Conservation (phyloP, 2,888 invertebrate species). For the Mellilla xanthometata region DNA sequence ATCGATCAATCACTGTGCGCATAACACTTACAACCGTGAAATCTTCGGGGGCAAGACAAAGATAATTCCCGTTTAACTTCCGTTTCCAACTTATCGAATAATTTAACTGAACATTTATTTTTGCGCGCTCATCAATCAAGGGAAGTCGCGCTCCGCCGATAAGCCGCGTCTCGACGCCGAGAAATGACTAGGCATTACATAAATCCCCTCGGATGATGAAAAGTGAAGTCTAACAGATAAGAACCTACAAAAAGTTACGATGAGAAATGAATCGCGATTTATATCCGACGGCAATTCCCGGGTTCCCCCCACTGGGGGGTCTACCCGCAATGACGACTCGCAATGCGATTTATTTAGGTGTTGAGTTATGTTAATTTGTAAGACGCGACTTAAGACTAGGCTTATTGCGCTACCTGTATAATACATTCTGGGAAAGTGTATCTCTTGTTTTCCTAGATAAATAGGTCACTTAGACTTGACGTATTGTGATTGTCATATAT, state of each 20-base stretch:
- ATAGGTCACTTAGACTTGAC: too few relatives aligned
- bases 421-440: too few relatives aligned
- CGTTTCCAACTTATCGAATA: constrained; percentile 84
- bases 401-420: neutral
- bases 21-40: constrained; percentile 78
- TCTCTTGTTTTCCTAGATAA: too few relatives aligned
- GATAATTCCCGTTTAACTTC: constrained; percentile 84
- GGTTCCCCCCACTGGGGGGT: constrained; percentile 23
- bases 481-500: too few relatives aligned
- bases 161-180: constrained; percentile 82
- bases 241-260: constrained; percentile 84
- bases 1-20: constrained; percentile 77
- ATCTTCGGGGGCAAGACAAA: constrained; percentile 81
- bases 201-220: constrained; percentile 84
- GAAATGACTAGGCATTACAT: constrained; percentile 84
- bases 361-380: constrained; percentile 24
- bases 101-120: constrained; percentile 84
- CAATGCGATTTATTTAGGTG: constrained; percentile 23
- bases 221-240: constrained; percentile 84
- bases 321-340: constrained; percentile 24
- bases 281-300: constrained; percentile 69
- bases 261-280: constrained; percentile 84
- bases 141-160: constrained; percentile 77
- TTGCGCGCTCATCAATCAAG: constrained; percentile 84
- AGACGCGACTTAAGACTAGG: constrained; percentile 14